Conservation (phyloP, 2,888 invertebrate genomes). For the Eristalis intricaria region DNA sequence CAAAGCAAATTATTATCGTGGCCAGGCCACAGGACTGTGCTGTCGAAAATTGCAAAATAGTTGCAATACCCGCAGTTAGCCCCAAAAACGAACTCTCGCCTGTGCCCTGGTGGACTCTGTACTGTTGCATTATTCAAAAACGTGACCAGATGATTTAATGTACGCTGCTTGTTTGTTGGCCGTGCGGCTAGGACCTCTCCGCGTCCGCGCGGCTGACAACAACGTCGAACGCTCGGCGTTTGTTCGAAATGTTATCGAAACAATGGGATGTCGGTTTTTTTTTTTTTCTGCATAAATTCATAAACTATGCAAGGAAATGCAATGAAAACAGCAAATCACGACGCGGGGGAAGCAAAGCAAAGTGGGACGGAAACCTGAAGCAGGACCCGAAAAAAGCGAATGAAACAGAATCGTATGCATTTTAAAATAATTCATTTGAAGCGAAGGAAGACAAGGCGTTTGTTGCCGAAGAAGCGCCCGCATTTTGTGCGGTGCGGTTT, state of each 20-base stretch:
- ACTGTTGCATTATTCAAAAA: slow-evolving; percentile 65
- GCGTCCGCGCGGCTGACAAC: background rate
- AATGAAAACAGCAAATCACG: slow-evolving; percentile 12
- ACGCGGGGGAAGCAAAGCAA: background rate
- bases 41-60: slow-evolving; percentile 51
- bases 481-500: slow-evolving; percentile 41
- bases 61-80: slow-evolving; percentile 55
- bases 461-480: slow-evolving; percentile 7
- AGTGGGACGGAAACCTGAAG: background rate
- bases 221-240: slow-evolving; percentile 10
- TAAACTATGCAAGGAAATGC: slow-evolving; percentile 51
- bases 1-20: slow-evolving; percentile 57
- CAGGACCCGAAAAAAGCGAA: background rate
- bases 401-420: slow-evolving; percentile 18
- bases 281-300: slow-evolving; percentile 35
- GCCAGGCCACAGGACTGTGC: slow-evolving; percentile 31
- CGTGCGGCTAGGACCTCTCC: background rate
- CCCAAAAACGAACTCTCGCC: slow-evolving; percentile 38
- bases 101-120: background rate
- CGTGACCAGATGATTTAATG: slow-evolving; percentile 68
- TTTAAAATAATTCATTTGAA: slow-evolving; percentile 52
- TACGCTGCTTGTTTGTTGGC: slow-evolving; percentile 22
- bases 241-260: slow-evolving; percentile 43
- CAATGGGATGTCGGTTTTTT: slow-evolving; percentile 11
- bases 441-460: slow-evolving; percentile 22